A percentile compares a stretch with the other conserved stretches of the same genome.
These are phyloP conservation scores for Aphelenchoides besseyi DNA, from an alignment of 1,140 invertebrate genomes.

Conservation along the genomic window DNA sequence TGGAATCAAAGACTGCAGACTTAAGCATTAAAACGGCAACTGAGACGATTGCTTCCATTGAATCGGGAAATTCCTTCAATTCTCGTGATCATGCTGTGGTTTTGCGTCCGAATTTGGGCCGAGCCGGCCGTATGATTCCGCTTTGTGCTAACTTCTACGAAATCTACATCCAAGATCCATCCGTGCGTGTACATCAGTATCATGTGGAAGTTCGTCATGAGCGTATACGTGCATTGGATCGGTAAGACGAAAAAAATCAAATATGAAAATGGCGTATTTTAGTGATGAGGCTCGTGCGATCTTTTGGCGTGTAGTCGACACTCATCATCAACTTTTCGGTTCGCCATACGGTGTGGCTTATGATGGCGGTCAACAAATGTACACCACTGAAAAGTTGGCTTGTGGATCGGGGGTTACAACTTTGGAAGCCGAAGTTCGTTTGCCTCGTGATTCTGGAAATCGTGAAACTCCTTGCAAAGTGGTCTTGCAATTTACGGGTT, in stretches of 20 bases:
- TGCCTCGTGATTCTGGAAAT: conserved; percentile 17
- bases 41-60: neutral
- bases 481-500: conserved; percentile 20
- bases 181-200: conserved; percentile 18
- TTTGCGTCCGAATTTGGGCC: conserved; percentile 13
- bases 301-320: conserved; percentile 43
- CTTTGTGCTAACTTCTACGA: conserved; percentile 22
- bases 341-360: conserved; percentile 44
- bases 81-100: neutral
- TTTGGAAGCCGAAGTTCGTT: conserved; percentile 17
- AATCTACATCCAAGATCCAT: neutral
- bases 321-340: conserved; percentile 37
- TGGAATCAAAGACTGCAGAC: neutral
- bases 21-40: neutral
- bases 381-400: conserved; percentile 23
- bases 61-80: neutral
- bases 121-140: conserved; percentile 20
- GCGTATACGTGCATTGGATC: conserved; percentile 4
- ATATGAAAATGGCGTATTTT: conserved; percentile 19
- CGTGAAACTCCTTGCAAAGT: conserved; percentile 10
- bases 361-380: conserved; percentile 48
- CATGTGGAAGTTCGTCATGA: conserved; percentile 25
- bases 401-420: neutral
- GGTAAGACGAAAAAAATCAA: conserved; percentile 10
- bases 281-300: conserved; percentile 46